Conservation (phyloP, 2,113 vertebrate genomes). For the Vanacampus margaritifer region DNA sequence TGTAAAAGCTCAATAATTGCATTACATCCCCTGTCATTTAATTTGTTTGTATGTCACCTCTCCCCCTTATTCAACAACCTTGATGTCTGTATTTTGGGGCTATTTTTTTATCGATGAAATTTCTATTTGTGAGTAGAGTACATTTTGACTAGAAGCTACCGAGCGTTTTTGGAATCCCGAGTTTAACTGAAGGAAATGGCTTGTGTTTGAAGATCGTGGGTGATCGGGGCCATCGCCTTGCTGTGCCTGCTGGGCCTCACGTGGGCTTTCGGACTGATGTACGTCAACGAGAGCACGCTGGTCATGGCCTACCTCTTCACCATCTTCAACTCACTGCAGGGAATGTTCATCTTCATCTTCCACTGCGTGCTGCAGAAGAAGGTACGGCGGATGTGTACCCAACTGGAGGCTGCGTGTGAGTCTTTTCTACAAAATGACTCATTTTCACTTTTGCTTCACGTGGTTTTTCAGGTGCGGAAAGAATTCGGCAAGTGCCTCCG, state of each 20-base stretch:
- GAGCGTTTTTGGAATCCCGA: too few relatives aligned
- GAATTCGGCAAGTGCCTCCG: constrained; percentile 96
- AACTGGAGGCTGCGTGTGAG: background rate
- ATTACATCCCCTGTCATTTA: background rate
- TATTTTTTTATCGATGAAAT: background rate
- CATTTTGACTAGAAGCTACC: too few relatives aligned
- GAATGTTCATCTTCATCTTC: constrained; percentile 99
- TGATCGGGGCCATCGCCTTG: constrained; percentile 95
- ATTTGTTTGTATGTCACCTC: background rate
- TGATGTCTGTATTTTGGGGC: background rate
- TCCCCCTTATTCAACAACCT: background rate
- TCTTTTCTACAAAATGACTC: background rate
- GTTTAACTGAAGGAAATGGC: background rate
- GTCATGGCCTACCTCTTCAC: constrained; percentile 99
- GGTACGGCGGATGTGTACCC: constrained; percentile 66
- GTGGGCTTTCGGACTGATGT: constrained; percentile 99
- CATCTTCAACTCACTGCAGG: constrained; percentile 99
- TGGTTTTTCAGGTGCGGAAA: constrained; percentile 84
- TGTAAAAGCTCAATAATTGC: background rate
- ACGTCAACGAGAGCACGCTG: constrained; percentile 98
- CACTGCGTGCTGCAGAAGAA: constrained; percentile 99
- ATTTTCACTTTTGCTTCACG: background rate
- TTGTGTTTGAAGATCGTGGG: constrained; percentile 77
- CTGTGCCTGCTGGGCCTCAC: constrained; percentile 96
- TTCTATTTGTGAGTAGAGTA: background rate